Evolutionary conservation across 1,140 invertebrate species (phyloP), one percentile per base, ranked within the genome.

Genomic region (Leguminivora glycinivorella): DNA sequence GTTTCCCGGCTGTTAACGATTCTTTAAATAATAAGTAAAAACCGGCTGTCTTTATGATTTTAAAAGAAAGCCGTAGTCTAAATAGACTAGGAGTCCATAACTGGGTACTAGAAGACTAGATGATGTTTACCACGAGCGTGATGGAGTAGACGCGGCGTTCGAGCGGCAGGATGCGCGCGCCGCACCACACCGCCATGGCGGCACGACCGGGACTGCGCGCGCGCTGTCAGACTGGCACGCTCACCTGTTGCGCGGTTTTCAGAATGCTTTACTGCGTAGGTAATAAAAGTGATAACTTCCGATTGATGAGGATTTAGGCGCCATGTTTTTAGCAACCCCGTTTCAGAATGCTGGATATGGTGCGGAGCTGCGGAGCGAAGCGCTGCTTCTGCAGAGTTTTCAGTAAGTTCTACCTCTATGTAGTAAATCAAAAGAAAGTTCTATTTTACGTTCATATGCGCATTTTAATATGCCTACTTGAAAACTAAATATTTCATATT

Each of bases 111-210:
- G 0, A 43, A n/a, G 4, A 4, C 5, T n/a, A 43, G 12, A 10
- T 14, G 12, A 52, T 52, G 47, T 52, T 52, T 82, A 91, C 89
- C 88, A 91, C 89, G 25, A 91, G 79, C 4, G 85, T 89, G 69
- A 91, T 83, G 68, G 87, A 90, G 74, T 91, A 91, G 71, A 91
- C 87, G 70, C 89, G 84, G 67, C 89, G 82, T 68, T 91, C 85
- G 24, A 91, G 82, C 69, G 89, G 89, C 70, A 83, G 78, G 52
- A 91, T 83, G 77, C 87, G 87, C 81, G 87, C 89, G 75, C 89
- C 89, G 83, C 89, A 91, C 87, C 87, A 91, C 74, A 91, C 89
- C 75, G 89, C 87, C 89, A 91, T 91, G 34, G 81, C 85, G 81
- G 84, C 81, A 91, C 88, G 87, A 83, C 67, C 67, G 26, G 52